These are phyloP conservation scores for Tarsius wallacei DNA, from an alignment of 2,797 vertebrate species.

Conservation along the genomic window DNA sequence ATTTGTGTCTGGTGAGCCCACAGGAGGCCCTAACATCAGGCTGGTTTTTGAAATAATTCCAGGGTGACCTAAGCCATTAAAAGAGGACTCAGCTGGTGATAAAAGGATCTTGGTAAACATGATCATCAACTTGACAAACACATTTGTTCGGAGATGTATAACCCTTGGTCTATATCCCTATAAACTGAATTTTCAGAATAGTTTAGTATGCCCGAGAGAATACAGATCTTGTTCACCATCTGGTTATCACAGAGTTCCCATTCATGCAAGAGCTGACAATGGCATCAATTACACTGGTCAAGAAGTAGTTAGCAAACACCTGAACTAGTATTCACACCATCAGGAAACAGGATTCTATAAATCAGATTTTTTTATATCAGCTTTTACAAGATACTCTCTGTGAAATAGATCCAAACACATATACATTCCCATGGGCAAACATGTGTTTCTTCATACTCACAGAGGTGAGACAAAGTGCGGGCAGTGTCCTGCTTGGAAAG, in stretches of 20 bases:
- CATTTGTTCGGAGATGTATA: slow-evolving; percentile 72
- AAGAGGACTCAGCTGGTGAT: slow-evolving; percentile 81
- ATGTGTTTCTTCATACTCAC: not conserved
- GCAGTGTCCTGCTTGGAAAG: not conserved
- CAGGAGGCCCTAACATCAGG: slow-evolving; percentile 70
- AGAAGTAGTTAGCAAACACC: slow-evolving; percentile 63
- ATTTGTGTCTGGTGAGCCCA: slow-evolving; percentile 64
- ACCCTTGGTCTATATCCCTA: slow-evolving; percentile 40
- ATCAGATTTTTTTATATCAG: slow-evolving; percentile 58
- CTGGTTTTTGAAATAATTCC: slow-evolving; percentile 77
- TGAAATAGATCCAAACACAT: slow-evolving; percentile 67
- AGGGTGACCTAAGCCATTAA: slow-evolving; percentile 79
- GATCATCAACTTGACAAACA: slow-evolving; percentile 79
- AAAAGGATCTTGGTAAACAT: slow-evolving; percentile 77
- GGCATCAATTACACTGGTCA: slow-evolving; percentile 12
- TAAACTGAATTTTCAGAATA: slow-evolving; percentile 66
- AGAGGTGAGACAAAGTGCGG: not conserved
- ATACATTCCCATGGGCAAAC: slow-evolving; percentile 55
- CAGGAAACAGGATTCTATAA: slow-evolving; percentile 72
- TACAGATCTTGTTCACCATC: slow-evolving; percentile 62
- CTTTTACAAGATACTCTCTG: slow-evolving; percentile 73
- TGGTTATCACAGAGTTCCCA: slow-evolving; percentile 62
- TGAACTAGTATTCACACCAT: slow-evolving; percentile 53
- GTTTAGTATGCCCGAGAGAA: slow-evolving; percentile 47
- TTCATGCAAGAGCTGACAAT: not conserved